Base-by-base conservation (phyloP, 1,140 invertebrate genomes). In the Bilobella aurantiaca region DNA sequence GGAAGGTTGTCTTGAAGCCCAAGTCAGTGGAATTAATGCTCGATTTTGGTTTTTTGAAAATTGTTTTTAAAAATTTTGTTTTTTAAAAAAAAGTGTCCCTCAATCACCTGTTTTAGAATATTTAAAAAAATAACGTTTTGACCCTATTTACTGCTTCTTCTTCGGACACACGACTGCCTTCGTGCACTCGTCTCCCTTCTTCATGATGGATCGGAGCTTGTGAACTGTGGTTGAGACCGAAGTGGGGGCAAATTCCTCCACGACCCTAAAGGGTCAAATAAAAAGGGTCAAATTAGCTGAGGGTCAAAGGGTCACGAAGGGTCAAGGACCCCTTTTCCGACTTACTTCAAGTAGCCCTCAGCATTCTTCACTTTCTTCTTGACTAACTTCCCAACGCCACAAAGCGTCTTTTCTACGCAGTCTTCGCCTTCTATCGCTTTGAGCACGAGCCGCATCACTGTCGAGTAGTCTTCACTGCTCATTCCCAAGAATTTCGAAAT, bases 351-450 rank as follows among this genome's bases (percentile, higher is more conserved):
- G 59, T 68, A 73, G 46, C 70, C 58, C 37, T 73, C 72, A 34
- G 72, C 72, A 58, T 72, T 67, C 62, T 73, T 73, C 1, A 73
- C 68, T 23, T 53, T 53, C 61, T 73, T 73, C 63, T 73, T 73
- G 16, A 73, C 70, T 30, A 73, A 59, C 64, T 72, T 73, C 25
- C 72, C 67, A 37, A 70, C 69, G 59, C 72, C 70, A 53, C 72
- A 73, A 60, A 72, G 64, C 62, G 72, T 68, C 37, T 72, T 71
- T 23, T 73, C 72, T 16, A 72, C 64, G 32, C 72, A 73, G 31
- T 72, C 64, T 42, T 73, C 70, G 57, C 72, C 72, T 65, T 73
- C 72, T 42, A 73, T 73, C 23, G 72, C 72, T 32, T 68, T 64
- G 12, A 73, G 32, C 28, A 73, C 72, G 29, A 72, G 66, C 42